Base-by-base conservation (phyloP, 1,140 invertebrate genomes). In the Diuraphis noxia region DNA sequence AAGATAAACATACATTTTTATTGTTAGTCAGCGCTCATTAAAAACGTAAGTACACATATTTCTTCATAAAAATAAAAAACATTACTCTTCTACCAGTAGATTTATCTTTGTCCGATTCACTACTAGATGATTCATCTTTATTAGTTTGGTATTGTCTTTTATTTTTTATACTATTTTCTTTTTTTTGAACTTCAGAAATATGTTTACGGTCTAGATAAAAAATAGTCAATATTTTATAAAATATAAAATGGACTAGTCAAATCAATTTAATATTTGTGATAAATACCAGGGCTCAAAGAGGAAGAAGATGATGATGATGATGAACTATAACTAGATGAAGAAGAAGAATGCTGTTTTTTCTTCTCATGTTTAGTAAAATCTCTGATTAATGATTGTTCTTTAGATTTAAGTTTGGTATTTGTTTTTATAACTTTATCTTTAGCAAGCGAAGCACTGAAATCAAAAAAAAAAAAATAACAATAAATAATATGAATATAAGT, bases 61-160 rank as follows among this genome's bases (percentile, higher is more conserved):
- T 34, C 7, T 23, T n/a, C n/a, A 38, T 82, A 2, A 85, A 79
- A 72, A 56, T 30, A 49, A 63, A 72, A 84, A 38, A 77, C 88
- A n/a, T 88, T 91, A 92, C 91, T 56, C 86, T 92, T 91, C 85
- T 92, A 88, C 91, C 56, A 49, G 41, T 82, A 49, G 36, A 92
- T 91, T 79, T 92, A 92, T 92, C 92, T 92, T 92, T 86, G 77
- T 95, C 95, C 0, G 94, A 95, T 63, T 95, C 95, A 92, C 94
- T 95, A 38, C 94, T 96, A 1, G 96, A 96, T 46, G 96, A 96
- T 92, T 97, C 96, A 81, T 97, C 96, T 93, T 97, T 97, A 87
- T 97, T 97, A 86, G 95, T 95, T 21, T 97, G 95, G 93, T 98
- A 98, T 88, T 98, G 97, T 41, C 97, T 94, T 92, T 97, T 97